These are phyloP conservation scores for Cherax destructor DNA, from an alignment of 1,140 invertebrate genomes.

Conservation along the genomic window DNA sequence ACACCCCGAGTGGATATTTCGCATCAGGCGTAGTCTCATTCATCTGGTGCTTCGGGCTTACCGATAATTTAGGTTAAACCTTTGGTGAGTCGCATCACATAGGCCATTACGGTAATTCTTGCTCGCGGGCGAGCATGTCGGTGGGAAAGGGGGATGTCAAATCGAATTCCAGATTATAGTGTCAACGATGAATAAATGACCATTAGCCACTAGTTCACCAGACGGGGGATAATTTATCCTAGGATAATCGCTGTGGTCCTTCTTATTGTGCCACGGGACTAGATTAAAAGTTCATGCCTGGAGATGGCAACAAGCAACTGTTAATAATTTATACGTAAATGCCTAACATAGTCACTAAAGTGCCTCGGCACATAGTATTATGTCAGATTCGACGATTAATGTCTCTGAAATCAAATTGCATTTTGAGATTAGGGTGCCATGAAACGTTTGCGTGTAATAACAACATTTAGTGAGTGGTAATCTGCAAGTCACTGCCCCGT, in stretches of 20 bases:
- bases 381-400: not conserved
- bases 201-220: not conserved
- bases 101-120: not conserved
- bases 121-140: not conserved
- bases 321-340: not conserved
- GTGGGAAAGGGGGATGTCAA: not conserved
- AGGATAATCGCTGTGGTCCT: not conserved
- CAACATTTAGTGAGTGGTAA: not conserved
- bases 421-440: not conserved
- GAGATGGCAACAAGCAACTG: not conserved
- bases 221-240: not conserved
- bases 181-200: constrained; percentile 13
- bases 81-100: not conserved
- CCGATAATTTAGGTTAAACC: constrained; percentile 2
- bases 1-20: not conserved
- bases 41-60: not conserved
- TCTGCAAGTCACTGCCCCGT: not conserved
- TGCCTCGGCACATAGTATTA: not conserved
- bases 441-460: not conserved
- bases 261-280: not conserved
- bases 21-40: not conserved
- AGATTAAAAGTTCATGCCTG: constrained; percentile 5
- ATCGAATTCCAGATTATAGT: constrained; percentile 11
- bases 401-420: not conserved
- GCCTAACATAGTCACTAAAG: not conserved